Base-by-base conservation (phyloP, 2,797 vertebrate genomes). In the Atherinosoma microstoma region DNA sequence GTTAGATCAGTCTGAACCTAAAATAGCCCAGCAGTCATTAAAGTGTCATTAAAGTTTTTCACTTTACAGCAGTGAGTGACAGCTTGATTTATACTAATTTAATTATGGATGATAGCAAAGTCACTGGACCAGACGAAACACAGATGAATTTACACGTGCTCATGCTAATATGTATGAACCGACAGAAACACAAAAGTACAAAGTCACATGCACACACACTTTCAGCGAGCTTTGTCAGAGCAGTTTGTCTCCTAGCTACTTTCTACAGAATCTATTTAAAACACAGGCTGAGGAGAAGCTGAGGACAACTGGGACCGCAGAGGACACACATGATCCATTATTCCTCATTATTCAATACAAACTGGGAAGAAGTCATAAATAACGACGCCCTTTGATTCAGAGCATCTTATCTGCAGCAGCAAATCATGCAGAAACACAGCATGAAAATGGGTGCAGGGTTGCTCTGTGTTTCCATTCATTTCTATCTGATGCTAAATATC, bases 51-150 rank as follows among this genome's bases (percentile, higher is more conserved):
- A n/a, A 54, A 36, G 70, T 6, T 59, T 42, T 10, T 65, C 51
- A 40, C 62, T 32, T 72, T 57, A 73, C 47, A 18, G 65, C 67
- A 2, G 0, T 67, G 71, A 85, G 60, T 80, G 84, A 79, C 84
- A 80, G 56, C 3, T 29, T 84, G 83, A 87, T 77, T 83, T 63
- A 83, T 84, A 75, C 8, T 32, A 27, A 29, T 80, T 87, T 69
- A 88, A 88, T 89, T 80, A 88, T 89, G 63, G 63, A 91, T 87
- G 73, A 83, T 70, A 45, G n/a, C 63, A 73, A 78, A 79, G 84
- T 82, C 81, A 72, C 20, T 29, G 62, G 59, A 70, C 67, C 58
- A 64, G 38, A 66, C 30, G 36, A 59, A 61, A 45, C 27, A 56
- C 59, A 58, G 34, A 72, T 42, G 35, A 22, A 73, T 70, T 36